Evolutionary conservation across 2,797 vertebrate species (phyloP).

Genomic region (Sebastes taczanowskii): DNA sequence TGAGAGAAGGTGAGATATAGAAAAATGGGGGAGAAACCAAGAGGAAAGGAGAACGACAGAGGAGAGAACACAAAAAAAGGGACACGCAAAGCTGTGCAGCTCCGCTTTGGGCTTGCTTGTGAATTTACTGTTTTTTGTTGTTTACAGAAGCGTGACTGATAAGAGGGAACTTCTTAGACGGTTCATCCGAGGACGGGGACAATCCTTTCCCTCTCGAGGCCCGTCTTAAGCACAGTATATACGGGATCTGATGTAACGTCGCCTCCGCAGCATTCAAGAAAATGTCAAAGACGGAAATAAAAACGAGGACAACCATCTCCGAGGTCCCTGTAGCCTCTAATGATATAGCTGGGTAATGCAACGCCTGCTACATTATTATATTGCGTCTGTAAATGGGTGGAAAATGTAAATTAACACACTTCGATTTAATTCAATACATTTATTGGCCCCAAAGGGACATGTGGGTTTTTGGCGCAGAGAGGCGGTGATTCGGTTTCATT

Average conservation of each 20-base stretch:
- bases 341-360: constrained; percentile 10
- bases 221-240: constrained; percentile 16
- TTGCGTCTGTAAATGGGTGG: not conserved
- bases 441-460: constrained; percentile 23
- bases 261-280: constrained; percentile 15
- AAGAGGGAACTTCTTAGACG: constrained; percentile 48
- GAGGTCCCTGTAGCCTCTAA: constrained; percentile 7
- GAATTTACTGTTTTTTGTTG: constrained; percentile 30
- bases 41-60: not conserved
- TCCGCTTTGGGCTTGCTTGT: constrained; percentile 42
- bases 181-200: constrained; percentile 50
- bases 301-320: constrained; percentile 26
- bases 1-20: constrained; percentile 36
- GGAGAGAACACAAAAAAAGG: constrained; percentile 47
- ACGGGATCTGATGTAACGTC: constrained; percentile 47
- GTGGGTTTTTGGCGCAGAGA: constrained; percentile 14
- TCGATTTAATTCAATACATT: constrained; percentile 22
- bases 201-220: constrained; percentile 17
- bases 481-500: not conserved
- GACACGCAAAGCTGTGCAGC: constrained; percentile 33
- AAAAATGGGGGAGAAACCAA: not conserved
- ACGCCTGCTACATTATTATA: constrained; percentile 1
- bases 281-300: constrained; percentile 25
- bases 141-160: constrained; percentile 62
- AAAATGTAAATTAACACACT: constrained; percentile 32